Base-by-base conservation (phyloP, 2,888 invertebrate species). In the Adelphocoris suturalis region DNA sequence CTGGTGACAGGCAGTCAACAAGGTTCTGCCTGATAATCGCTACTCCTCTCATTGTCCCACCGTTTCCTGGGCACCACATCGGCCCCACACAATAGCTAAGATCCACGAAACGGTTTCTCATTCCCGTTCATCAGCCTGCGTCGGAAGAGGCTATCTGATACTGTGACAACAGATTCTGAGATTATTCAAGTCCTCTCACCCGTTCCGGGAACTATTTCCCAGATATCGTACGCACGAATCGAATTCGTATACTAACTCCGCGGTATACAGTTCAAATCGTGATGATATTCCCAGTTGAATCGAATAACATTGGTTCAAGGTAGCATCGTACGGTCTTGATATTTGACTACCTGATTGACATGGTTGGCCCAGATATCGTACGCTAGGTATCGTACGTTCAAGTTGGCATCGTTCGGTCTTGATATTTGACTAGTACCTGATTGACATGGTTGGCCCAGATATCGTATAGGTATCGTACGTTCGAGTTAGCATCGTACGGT, bases 21-120 rank as follows among this genome's bases (percentile, higher is more conserved):
- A 16, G 61, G 61, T 68, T 68, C 68, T 23, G 19, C 68, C 23
- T 68, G 68, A 68, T 68, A 68, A 68, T 68, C 23, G 68, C 68
- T 68, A 7, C 27, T 19, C 19, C 13, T 19, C 19, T 68, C 27
- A 68, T 68, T 68, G 68, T 68, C 23, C 68, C 19, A 19, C 9
- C 11, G 12, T 12, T 23, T 68, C 19, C 27, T 27, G 13, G n/a
- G 23, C n/a, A 11, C 23, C 68, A 12, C 23, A 68, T 68, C 68
- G 68, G 19, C 12, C 23, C 68, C 68, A n/a, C 19, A 23, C 68
- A 68, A 68, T 68, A 68, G 52, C 68, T 19, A 23, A 23, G 23
- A 12, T 68, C 68, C 9, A 0, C 23, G 23, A 23, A 61, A 0
- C 3, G 61, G 52, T 14, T 52, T 16, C 19, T n/a, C 57, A 37